Evolutionary conservation across 1,140 invertebrate species (phyloP), one percentile per base, ranked within the genome.

Genomic region (Tyrophagus putrescentiae): DNA sequence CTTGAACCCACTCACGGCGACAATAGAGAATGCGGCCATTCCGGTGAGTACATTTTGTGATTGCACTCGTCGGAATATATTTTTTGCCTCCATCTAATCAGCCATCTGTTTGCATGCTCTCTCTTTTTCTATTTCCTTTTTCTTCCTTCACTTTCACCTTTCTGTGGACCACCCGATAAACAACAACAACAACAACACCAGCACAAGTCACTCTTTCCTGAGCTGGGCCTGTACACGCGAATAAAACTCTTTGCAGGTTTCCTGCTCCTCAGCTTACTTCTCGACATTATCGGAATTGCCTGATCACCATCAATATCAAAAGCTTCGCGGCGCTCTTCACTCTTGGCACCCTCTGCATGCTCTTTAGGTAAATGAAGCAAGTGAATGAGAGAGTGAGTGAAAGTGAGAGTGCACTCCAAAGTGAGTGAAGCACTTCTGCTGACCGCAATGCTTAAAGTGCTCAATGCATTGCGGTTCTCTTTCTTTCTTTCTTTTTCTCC

Each of bases 171-270:
- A 42, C 25, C 25, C 25, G 18, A 5, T 3, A 42, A 3, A 3
- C 41, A 42, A 3, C 41, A 42, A 3, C 41, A 42, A 3, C 41
- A 42, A 21, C 6, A 5, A 3, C 41, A 42, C 25, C 41, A 54
- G 52, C 52, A 54, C 25, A 54, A 54, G 39, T 54, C 52, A 33
- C 52, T 54, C 11, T 54, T 54, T 25, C 52, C 52, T 16, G 52
- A 54, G 25, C 11, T 54, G 13, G 13, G 13, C 11, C 25, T 54
- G n/a, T 54, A 54, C 28, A 54, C 52, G 13, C 52, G 52, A 54
- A 54, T 54, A 13, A 54, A 54, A 33, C 25, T 54, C 21, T 54
- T 54, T 25, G 7, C 39, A 18, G 52, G 52, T 1, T 31, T 13
- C 25, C 21, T 54, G 3, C 3, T 54, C n/a, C 27, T 54, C 11